These are phyloP conservation scores for Pecten maximus DNA, from an alignment of 2,888 invertebrate genomes.

Conservation along the genomic window DNA sequence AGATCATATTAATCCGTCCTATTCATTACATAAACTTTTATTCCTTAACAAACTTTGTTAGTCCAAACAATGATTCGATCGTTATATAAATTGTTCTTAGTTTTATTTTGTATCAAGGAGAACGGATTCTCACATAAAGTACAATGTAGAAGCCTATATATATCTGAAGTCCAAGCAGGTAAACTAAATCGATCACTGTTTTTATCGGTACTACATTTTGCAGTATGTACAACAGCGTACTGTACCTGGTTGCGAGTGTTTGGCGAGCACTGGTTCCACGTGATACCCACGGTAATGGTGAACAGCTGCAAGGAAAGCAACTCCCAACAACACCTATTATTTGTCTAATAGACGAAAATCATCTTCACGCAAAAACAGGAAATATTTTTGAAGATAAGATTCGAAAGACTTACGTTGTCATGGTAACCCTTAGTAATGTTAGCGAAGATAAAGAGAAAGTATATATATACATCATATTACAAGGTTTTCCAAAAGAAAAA, in stretches of 20 bases:
- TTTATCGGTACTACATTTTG: not conserved
- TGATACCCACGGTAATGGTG: not conserved
- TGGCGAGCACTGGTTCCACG: not conserved
- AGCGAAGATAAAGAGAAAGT: conserved; percentile 33
- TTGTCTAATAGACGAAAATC: conserved; percentile 28
- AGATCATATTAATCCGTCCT: too few species aligned
- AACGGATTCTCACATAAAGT: too few species aligned
- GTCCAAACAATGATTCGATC: too few species aligned
- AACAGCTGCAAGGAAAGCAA: not conserved
- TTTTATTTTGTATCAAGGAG: too few species aligned
- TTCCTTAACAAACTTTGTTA: too few species aligned
- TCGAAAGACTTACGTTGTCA: conserved; percentile 31
- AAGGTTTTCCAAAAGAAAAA: conserved; percentile 1
- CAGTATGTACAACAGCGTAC: not conserved
- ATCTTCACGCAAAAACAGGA: conserved; percentile 28
- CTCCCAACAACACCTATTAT: not conserved
- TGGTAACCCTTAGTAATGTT: conserved; percentile 17
- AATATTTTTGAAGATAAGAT: conserved; percentile 33
- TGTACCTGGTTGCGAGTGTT: not conserved
- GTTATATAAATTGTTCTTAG: too few species aligned
- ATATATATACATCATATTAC: conserved; percentile 35
- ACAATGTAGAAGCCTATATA: too few species aligned
- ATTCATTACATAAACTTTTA: too few species aligned
- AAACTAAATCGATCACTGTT: not conserved
- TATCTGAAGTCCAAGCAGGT: too few species aligned